Evolutionary conservation across 2,113 vertebrate species (phyloP).

Genomic region (Gymnarchus niloticus): DNA sequence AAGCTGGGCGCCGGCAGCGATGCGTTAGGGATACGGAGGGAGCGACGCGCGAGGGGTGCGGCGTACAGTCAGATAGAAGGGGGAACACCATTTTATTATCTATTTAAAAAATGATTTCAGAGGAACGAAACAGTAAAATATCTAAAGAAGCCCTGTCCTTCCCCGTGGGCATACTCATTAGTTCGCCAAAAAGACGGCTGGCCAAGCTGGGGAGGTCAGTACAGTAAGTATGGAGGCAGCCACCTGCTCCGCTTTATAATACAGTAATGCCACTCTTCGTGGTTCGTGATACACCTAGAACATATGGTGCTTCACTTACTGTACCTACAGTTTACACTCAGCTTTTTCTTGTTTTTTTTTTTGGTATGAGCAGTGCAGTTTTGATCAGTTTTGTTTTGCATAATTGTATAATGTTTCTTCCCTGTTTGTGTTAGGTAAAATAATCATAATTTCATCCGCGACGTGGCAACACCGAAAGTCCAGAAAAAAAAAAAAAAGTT

Average conservation of each 20-base stretch:
- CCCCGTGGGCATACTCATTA: constrained; percentile 42
- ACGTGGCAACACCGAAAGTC: neutral
- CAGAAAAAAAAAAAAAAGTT: no score
- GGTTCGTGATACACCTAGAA: neutral
- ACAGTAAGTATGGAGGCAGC: constrained; percentile 50
- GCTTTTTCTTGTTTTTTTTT: no score
- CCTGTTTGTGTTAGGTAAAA: neutral
- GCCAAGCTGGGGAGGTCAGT: constrained; percentile 55
- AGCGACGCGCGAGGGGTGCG: neutral
- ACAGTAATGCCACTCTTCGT: neutral
- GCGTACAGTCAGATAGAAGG: no score
- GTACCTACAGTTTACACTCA: no score
- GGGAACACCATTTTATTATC: neutral
- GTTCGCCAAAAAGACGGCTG: constrained; percentile 51
- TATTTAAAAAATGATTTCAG: constrained; percentile 26
- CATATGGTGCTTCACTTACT: no score
- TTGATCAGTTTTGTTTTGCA: no score
- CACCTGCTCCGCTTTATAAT: neutral
- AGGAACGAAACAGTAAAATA: constrained; percentile 44
- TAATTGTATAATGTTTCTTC: no score
- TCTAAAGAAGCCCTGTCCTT: constrained; percentile 58
- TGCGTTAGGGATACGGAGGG: neutral
- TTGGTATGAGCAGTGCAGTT: no score
- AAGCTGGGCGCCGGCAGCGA: neutral
- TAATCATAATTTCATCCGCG: neutral